Evolutionary conservation across 2,888 invertebrate genomes (phyloP).

Genomic region (Salpingus planirostris): DNA sequence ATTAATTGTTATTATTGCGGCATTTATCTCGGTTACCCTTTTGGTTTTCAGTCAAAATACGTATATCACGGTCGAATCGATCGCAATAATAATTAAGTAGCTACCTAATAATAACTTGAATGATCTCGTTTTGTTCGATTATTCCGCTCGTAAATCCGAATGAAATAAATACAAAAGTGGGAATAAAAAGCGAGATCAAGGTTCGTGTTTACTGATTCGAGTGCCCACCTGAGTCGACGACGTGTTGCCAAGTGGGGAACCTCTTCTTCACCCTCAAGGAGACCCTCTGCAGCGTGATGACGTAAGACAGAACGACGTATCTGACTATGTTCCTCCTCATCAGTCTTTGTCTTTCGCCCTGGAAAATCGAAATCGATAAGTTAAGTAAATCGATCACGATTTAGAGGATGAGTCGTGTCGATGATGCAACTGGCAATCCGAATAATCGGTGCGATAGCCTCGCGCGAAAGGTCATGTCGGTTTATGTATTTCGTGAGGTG

Average conservation of each 20-base stretch:
- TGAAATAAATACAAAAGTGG: too few species aligned
- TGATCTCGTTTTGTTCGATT: too few species aligned
- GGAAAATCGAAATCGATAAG: too few species aligned
- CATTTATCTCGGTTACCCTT: too few species aligned
- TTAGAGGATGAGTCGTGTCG: conserved; percentile 3
- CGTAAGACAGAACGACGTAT: conserved; percentile 81
- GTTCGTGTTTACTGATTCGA: too few species aligned
- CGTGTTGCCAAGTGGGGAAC: conserved; percentile 83
- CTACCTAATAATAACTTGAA: too few species aligned
- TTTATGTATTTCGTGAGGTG: conserved; percentile 9
- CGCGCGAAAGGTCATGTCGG: conserved; percentile 15
- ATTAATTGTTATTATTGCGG: too few species aligned
- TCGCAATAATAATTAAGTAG: too few species aligned
- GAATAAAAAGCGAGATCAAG: too few species aligned
- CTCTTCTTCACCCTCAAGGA: conserved; percentile 79
- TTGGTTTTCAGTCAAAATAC: too few species aligned
- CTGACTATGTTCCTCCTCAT: conserved; percentile 86
- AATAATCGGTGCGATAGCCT: conserved; percentile 12
- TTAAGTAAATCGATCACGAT: conserved; percentile 6
- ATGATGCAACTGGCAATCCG: conserved; percentile 4
- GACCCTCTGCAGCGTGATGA: conserved; percentile 80
- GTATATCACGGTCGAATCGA: too few species aligned
- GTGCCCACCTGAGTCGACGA: conserved; percentile 75
- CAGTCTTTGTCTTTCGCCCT: conserved; percentile 82
- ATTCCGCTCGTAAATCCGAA: too few species aligned